Percentiles rank a stretch among this genome's conserved stretches.
Conservation (phyloP, 2,888 invertebrate species). For the Hyppa rectilinea region DNA sequence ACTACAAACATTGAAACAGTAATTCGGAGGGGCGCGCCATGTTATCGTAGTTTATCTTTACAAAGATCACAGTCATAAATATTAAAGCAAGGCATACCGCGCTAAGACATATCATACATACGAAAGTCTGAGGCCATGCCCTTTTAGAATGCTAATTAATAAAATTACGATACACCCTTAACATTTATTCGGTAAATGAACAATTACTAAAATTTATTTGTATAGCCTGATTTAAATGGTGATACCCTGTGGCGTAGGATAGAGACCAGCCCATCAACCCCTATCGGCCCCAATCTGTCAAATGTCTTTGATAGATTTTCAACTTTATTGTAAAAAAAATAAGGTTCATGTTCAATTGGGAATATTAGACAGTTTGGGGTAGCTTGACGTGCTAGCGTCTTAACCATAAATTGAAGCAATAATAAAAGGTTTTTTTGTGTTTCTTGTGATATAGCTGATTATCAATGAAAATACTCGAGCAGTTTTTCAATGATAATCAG, state of each 20-base stretch:
- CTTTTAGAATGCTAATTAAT: background rate
- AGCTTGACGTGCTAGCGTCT: too few relatives aligned
- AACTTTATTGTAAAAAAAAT: too few relatives aligned
- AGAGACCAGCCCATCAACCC: too few relatives aligned
- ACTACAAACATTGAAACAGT: too few relatives aligned
- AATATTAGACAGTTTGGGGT: too few relatives aligned
- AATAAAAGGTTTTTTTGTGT: too few relatives aligned
- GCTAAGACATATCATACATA: background rate
- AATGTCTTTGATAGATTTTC: too few relatives aligned
- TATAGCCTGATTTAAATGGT: background rate
- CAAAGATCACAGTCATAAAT: slow-evolving; percentile 1
- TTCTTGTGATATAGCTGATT: background rate
- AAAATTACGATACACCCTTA: background rate
- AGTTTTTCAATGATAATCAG: too few relatives aligned
- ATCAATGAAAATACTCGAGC: background rate
- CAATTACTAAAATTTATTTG: background rate
- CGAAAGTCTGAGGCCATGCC: background rate
- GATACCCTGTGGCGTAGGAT: background rate
- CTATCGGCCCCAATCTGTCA: too few relatives aligned
- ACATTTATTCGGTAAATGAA: background rate
- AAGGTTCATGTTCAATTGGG: too few relatives aligned
- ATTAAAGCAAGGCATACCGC: background rate
- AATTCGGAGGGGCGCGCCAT: too few relatives aligned
- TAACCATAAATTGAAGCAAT: background rate
- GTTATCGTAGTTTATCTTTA: too few relatives aligned